These are phyloP conservation scores for Hylaeus anthracinus DNA, from an alignment of 1,140 invertebrate genomes.

Conservation along the genomic window DNA sequence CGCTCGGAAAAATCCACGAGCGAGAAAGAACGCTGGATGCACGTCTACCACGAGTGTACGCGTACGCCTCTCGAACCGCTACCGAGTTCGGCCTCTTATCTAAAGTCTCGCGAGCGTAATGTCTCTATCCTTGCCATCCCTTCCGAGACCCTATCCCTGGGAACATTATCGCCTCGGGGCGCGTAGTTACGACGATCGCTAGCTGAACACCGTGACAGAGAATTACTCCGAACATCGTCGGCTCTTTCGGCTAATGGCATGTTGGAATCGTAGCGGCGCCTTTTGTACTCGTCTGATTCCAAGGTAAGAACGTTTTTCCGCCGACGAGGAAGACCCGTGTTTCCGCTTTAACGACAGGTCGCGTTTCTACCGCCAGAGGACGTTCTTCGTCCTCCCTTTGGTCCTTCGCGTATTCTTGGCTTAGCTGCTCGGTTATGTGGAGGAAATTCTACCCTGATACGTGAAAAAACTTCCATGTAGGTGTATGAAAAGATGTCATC, in stretches of 20 bases:
- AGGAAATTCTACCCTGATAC: too few species aligned
- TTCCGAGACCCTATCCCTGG: neutral
- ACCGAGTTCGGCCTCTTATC: constrained; percentile 34
- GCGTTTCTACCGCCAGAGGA: too few species aligned
- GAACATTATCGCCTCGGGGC: neutral
- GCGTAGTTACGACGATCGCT: neutral
- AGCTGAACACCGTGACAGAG: neutral
- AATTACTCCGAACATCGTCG: neutral
- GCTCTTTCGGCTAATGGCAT: neutral
- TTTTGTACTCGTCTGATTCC: neutral
- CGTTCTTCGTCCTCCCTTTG: too few species aligned
- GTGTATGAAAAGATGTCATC: too few species aligned
- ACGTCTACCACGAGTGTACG: constrained; percentile 1
- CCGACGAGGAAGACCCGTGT: too few species aligned
- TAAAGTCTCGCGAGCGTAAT: constrained; percentile 34
- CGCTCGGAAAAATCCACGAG: neutral
- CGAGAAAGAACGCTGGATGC: neutral
- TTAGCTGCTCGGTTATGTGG: too few species aligned
- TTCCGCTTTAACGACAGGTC: too few species aligned
- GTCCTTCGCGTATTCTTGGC: too few species aligned
- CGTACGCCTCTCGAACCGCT: neutral
- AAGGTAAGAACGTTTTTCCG: neutral
- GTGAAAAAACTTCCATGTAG: too few species aligned
- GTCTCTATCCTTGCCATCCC: constrained; percentile 37
- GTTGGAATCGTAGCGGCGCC: neutral